Base-by-base conservation (phyloP, 2,113 vertebrate species). In the Gasterosteus nipponicus region DNA sequence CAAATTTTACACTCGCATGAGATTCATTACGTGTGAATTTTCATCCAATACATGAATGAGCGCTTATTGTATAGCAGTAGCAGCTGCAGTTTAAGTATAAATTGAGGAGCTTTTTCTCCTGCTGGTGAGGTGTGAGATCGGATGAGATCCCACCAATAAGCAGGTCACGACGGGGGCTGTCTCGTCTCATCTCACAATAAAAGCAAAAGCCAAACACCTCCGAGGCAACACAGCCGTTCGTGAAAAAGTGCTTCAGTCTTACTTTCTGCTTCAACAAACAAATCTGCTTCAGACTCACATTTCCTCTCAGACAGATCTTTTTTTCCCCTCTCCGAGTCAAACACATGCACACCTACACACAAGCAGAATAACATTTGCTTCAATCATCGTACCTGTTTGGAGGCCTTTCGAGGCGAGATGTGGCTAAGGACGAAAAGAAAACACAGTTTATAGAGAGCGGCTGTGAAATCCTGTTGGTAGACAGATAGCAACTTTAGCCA, bases 321-420 rank as follows among this genome's bases (percentile, higher is more conserved):
- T 58, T n/a, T 44, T 10, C 4, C 16, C 16, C 53, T 5, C 22
- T 29, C 53, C 22, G 38, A 44, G 26, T n/a, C 14, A 2, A 22
- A 54, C 16, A 39, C 33, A 59, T 54, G 53, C 22, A 29, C 53
- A 54, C 11, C 53, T 12, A 54, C 26, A 59, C 56, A 75, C 18
- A 62, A 41, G 38, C 53, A 73, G 8, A 70, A 56, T 66, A 18
- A 66, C 26, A 54, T 26, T 51, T 22, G 38, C 22, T 44, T 75
- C 12, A 65, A 33, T 79, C 16, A 49, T 1, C 1, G 8, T 96
- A 99, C 98, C 95, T 98, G 97, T 94, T 98, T 98, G 93, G 97
- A 95, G 90, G 95, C 95, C 92, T 99, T 99, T 97, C 97, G 99
- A 33, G 96, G 97, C 93, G 98, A 97, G 92, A 97, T 96, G 92